phyloP scores from a whole-genome alignment of 2,888 invertebrate genomes.

The Electrophaes corylata region DNA sequence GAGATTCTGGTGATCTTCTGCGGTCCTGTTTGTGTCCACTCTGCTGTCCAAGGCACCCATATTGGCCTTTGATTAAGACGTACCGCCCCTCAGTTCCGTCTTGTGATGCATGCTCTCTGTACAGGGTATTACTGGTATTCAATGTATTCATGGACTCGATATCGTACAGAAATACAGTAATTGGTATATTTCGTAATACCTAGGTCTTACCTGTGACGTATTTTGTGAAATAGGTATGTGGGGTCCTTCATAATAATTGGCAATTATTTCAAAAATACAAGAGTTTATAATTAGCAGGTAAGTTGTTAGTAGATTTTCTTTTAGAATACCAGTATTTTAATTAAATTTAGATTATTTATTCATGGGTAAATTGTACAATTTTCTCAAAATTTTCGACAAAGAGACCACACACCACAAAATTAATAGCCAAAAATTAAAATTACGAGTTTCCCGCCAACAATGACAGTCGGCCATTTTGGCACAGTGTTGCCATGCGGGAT shows the following conservation, averaged over 20 bases:
- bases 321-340: not conserved
- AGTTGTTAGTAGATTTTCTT: not conserved
- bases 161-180: slow-evolving; percentile 36
- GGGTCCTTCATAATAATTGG: slow-evolving; percentile 4
- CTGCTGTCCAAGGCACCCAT: slow-evolving; percentile 55
- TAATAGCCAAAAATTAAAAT: slow-evolving; percentile 64
- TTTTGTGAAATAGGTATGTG: not conserved
- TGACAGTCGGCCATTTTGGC: slow-evolving; percentile 76
- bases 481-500: slow-evolving; percentile 80
- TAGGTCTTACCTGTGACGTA: not conserved
- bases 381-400: slow-evolving; percentile 2
- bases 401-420: slow-evolving; percentile 39
- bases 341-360: not conserved
- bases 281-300: too few relatives aligned
- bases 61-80: slow-evolving; percentile 70
- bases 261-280: not conserved
- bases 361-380: not conserved
- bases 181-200: slow-evolving; percentile 11
- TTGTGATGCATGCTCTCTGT: slow-evolving; percentile 47
- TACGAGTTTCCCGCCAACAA: slow-evolving; percentile 65
- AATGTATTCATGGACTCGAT: slow-evolving; percentile 39
- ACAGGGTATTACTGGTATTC: slow-evolving; percentile 26
- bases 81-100: slow-evolving; percentile 51
- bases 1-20: slow-evolving; percentile 35
- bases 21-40: slow-evolving; percentile 77